Evolutionary conservation across 1,140 invertebrate genomes (phyloP).

Genomic region (Drosophila sp.): DNA sequence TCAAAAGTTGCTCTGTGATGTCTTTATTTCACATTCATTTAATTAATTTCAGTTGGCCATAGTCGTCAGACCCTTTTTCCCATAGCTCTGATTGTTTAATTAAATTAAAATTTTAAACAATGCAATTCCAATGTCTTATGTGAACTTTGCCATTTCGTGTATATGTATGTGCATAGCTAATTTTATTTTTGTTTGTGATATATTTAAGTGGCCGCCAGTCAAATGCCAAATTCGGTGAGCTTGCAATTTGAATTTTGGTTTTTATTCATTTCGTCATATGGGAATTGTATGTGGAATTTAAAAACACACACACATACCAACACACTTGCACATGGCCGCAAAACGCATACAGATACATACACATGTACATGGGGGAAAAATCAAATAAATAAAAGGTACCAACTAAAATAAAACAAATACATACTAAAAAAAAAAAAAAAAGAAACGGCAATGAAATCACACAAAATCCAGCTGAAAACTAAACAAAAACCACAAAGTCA

Average conservation of each 20-base stretch:
- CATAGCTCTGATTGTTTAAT: constrained; percentile 37
- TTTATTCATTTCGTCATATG: constrained; percentile 40
- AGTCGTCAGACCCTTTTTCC: not conserved
- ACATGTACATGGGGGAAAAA: not conserved
- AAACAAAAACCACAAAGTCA: not conserved
- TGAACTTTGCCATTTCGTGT: constrained; percentile 27
- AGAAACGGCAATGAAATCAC: constrained; percentile 16
- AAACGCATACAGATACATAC: not conserved
- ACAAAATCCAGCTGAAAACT: constrained; percentile 7
- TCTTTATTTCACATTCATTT: not conserved
- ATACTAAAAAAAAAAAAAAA: not conserved
- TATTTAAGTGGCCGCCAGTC: constrained; percentile 69
- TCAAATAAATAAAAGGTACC: constrained; percentile 7
- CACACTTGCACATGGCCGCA: constrained; percentile 1
- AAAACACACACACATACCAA: constrained; percentile 20
- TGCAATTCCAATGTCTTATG: constrained; percentile 43
- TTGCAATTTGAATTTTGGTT: constrained; percentile 50
- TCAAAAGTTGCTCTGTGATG: too few species aligned
- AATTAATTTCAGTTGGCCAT: not conserved
- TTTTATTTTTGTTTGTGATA: constrained; percentile 19
- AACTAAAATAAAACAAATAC: constrained; percentile 10
- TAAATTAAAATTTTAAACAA: constrained; percentile 30
- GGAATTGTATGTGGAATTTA: constrained; percentile 38
- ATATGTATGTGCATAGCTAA: not conserved
- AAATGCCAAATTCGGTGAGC: constrained; percentile 49